Conservation (phyloP, 2,888 invertebrate species). For the Protophormia terraenovae region DNA sequence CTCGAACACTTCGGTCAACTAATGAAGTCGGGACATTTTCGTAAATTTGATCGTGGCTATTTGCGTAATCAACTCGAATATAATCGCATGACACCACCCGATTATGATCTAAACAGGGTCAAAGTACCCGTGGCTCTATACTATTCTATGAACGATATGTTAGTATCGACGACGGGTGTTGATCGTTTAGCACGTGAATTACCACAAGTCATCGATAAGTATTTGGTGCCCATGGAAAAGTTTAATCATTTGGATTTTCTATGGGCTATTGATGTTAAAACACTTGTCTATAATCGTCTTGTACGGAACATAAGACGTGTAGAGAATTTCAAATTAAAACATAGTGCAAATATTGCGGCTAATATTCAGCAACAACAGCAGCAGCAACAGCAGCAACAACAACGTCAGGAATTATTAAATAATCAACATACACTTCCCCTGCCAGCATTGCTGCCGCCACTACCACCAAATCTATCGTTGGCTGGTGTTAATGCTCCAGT, state of each 20-base stretch:
- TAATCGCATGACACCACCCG: constrained; percentile 82
- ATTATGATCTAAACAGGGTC: constrained; percentile 82
- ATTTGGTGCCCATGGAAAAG: constrained; percentile 83
- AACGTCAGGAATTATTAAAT: constrained; percentile 51
- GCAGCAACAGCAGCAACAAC: constrained; percentile 47
- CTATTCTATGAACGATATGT: constrained; percentile 85
- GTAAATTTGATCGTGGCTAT: constrained; percentile 81
- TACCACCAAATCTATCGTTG: neutral
- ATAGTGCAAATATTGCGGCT: constrained; percentile 71
- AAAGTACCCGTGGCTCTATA: constrained; percentile 83
- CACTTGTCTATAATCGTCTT: constrained; percentile 81
- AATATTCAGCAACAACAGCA: constrained; percentile 33
- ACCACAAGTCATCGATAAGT: constrained; percentile 83
- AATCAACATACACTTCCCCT: constrained; percentile 55
- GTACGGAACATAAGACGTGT: constrained; percentile 78
- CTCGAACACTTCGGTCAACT: constrained; percentile 81
- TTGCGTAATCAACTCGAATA: constrained; percentile 82
- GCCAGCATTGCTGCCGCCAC: neutral
- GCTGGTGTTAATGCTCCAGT: neutral
- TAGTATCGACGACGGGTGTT: constrained; percentile 84
- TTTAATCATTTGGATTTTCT: constrained; percentile 84
- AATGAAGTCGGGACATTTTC: constrained; percentile 80
- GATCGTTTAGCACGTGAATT: constrained; percentile 82
- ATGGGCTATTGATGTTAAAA: constrained; percentile 83
- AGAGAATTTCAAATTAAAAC: constrained; percentile 77